Evolutionary conservation across 1,140 invertebrate species (phyloP).

Genomic region (Euborellia annulipes): DNA sequence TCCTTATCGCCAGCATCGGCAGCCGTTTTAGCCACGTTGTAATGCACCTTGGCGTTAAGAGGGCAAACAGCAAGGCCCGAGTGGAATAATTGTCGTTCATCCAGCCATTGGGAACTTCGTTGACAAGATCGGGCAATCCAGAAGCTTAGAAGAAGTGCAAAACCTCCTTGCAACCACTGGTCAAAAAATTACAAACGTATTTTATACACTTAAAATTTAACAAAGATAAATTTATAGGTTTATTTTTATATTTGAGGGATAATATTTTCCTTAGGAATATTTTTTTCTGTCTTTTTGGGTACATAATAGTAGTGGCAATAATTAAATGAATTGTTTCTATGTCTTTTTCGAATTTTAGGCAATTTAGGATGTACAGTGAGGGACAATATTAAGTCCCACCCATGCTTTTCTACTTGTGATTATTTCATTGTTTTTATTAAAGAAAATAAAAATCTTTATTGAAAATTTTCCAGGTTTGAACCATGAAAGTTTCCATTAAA

Average conservation of each 20-base stretch:
- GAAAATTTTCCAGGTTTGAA: no score
- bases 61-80: slow-evolving; percentile 64
- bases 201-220: background rate
- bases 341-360: no score
- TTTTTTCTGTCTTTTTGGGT: no score
- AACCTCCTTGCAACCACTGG: slow-evolving; percentile 17
- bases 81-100: slow-evolving; percentile 51
- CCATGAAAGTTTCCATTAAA: no score
- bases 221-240: background rate
- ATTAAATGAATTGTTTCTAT: no score
- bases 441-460: no score
- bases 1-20: slow-evolving; percentile 52
- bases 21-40: slow-evolving; percentile 78
- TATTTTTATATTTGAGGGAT: slow-evolving; percentile 16
- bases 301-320: no score
- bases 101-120: slow-evolving; percentile 63
- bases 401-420: no score
- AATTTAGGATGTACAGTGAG: no score
- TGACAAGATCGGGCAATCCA: slow-evolving; percentile 45
- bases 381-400: no score
- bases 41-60: slow-evolving; percentile 88
- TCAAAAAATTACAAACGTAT: background rate
- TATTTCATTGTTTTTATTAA: no score
- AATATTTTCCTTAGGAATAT: no score
- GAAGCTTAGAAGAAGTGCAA: slow-evolving; percentile 31